Evolutionary conservation across 2,113 vertebrate genomes (phyloP), one percentile per base, ranked within the genome.

Genomic region (Caracal caracal): DNA sequence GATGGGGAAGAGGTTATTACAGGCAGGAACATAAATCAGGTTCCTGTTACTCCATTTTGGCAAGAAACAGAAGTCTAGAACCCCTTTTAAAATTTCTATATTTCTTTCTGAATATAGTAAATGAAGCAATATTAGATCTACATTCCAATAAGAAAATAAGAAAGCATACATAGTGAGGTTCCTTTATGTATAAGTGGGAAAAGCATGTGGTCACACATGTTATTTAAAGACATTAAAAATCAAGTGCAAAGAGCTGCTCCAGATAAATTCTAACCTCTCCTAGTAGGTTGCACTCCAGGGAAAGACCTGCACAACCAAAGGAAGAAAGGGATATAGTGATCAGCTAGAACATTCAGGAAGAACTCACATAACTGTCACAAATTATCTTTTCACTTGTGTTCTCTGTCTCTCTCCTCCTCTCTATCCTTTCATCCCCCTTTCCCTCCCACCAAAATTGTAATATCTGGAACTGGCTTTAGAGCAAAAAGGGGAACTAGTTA

Each of bases 221-320:
- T 85, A 79, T 37, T 96, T 92, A 40, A 73, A 94, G 59, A 92
- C 26, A 63, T 93, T 66, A 86, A 68, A 97, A 88, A 53, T 19
- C 8, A 80, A 90, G 71, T 43, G 28, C 51, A 81, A 79, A 59
- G 43, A 90, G 47, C 15, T 66, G 26, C 51, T 84, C 35, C 66
- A 49, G 91, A 40, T 95, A 83, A 96, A 95, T 92, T 76, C 86
- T 91, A 87, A 63, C 5, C 9, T 97, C 68, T 93, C 12, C 30
- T 30, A 78, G 24, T 40, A 92, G 80, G 49, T 43, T 66, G 33
- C 16, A 22, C 15, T 94, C 80, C 91, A 85, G 78, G 35, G 65
- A 79, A 92, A 84, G 56, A 61, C 49, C n/a, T 93, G 35, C 28
- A 65, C 1, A 83, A 35, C 10, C 40, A 68, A 84, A 80, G 49